Evolutionary conservation across 1,140 invertebrate genomes (phyloP).

Genomic region (Nilaparvata lugens): DNA sequence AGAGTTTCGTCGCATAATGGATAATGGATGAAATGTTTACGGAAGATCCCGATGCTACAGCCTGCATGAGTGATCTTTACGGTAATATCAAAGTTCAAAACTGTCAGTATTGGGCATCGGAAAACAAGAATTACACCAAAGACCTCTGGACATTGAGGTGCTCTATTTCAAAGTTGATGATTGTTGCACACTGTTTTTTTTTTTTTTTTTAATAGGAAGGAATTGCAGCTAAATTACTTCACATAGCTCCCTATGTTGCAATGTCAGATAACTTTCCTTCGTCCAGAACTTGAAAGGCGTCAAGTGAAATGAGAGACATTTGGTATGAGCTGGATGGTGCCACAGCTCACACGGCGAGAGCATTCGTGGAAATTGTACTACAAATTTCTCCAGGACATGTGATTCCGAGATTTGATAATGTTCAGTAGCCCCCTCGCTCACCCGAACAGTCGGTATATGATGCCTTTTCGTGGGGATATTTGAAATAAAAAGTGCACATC

Average conservation of each 20-base stretch:
- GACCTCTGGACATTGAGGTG: too few relatives aligned
- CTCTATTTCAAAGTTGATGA: too few relatives aligned
- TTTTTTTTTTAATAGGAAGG: too few relatives aligned
- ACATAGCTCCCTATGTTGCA: not conserved
- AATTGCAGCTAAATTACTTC: too few relatives aligned
- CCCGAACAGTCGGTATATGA: slow-evolving; percentile 31
- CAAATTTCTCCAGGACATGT: slow-evolving; percentile 25
- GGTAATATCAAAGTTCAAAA: too few relatives aligned
- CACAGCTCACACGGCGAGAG: slow-evolving; percentile 26
- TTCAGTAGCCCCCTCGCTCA: slow-evolving; percentile 23
- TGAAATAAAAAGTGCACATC: slow-evolving; percentile 25
- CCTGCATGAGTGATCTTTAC: too few relatives aligned
- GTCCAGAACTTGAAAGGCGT: slow-evolving; percentile 7
- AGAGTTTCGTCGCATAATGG: too few relatives aligned
- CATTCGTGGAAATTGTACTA: slow-evolving; percentile 23
- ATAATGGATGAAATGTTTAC: too few relatives aligned
- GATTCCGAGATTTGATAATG: slow-evolving; percentile 25
- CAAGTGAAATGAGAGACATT: slow-evolving; percentile 8
- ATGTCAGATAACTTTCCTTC: slow-evolving; percentile 8
- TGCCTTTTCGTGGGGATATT: slow-evolving; percentile 31
- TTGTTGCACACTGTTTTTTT: too few relatives aligned
- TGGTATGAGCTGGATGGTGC: slow-evolving; percentile 25
- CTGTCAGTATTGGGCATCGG: too few relatives aligned
- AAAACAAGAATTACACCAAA: too few relatives aligned
- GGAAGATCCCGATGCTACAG: too few relatives aligned